phyloP scores from a whole-genome alignment of 2,888 invertebrate genomes.

The Drosophila melanosoma region DNA sequence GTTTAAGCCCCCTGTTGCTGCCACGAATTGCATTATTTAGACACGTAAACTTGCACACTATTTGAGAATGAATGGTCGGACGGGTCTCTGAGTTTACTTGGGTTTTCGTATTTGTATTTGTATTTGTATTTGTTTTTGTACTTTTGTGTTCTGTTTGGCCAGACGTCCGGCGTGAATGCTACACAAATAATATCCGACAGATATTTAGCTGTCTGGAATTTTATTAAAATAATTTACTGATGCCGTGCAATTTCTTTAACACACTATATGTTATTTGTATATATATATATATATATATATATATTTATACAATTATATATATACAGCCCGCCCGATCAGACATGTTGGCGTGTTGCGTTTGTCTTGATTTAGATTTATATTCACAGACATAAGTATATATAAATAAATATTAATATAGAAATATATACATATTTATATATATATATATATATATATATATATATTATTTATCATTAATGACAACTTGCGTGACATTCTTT shows the following conservation, averaged over 20 bases:
- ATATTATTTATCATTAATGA: conserved; percentile 56
- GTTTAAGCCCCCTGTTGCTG: conserved; percentile 21
- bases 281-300: not conserved
- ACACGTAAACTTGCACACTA: not conserved
- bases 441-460: conserved; percentile 25
- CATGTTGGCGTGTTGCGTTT: conserved; percentile 14
- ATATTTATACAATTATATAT: not conserved
- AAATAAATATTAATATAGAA: conserved; percentile 13
- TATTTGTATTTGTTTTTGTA: conserved; percentile 11
- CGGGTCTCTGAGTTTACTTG: not conserved
- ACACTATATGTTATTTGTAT: not conserved
- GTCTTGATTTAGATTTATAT: conserved; percentile 50
- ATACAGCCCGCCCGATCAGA: not conserved
- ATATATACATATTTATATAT: conserved; percentile 9
- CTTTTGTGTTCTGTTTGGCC: conserved; percentile 17
- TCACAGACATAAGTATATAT: not conserved
- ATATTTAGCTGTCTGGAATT: conserved; percentile 70
- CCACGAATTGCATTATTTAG: conserved; percentile 28
- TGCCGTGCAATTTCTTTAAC: conserved; percentile 40
- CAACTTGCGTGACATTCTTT: conserved; percentile 67
- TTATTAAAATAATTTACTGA: conserved; percentile 68
- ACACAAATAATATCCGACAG: conserved; percentile 27
- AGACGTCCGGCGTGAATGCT: conserved; percentile 29
- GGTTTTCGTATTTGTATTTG: conserved; percentile 4
- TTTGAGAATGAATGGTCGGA: not conserved